Percentiles rank a stretch among this genome's conserved stretches.
Conservation (phyloP, 2,113 vertebrate species). For the Ibidorhyncha struthersii region DNA sequence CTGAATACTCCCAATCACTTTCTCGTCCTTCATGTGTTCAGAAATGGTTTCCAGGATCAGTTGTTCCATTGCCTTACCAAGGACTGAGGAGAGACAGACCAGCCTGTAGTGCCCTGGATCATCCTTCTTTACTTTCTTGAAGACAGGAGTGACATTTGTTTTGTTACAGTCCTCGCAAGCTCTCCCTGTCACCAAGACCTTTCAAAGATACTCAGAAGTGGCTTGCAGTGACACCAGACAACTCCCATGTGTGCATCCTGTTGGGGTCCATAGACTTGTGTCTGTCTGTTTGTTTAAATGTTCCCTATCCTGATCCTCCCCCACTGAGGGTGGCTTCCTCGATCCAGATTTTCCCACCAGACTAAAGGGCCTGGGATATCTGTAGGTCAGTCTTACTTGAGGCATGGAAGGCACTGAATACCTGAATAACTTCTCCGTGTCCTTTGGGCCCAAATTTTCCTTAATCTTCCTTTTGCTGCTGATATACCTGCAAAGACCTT, state of each 20-base stretch:
- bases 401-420: not conserved
- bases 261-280: not conserved
- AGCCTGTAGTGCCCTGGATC: not conserved
- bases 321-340: not conserved
- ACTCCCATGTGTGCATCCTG: not conserved
- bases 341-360: not conserved
- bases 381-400: not conserved
- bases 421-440: no score
- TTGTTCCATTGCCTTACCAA: not conserved
- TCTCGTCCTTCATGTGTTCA: not conserved
- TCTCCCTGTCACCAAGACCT: not conserved
- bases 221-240: not conserved
- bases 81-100: not conserved
- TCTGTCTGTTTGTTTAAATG: not conserved
- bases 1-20: not conserved
- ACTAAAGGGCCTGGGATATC: not conserved
- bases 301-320: not conserved
- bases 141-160: not conserved
- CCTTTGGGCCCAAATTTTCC: not conserved
- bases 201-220: not conserved
- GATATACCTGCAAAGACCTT: not conserved
- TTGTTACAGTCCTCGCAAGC: not conserved
- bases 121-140: not conserved
- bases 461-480: not conserved
- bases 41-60: not conserved